Percentiles rank a stretch among this genome's conserved stretches.
Conservation (phyloP, 2,113 vertebrate genomes). For the Gasterosteus nipponicus region DNA sequence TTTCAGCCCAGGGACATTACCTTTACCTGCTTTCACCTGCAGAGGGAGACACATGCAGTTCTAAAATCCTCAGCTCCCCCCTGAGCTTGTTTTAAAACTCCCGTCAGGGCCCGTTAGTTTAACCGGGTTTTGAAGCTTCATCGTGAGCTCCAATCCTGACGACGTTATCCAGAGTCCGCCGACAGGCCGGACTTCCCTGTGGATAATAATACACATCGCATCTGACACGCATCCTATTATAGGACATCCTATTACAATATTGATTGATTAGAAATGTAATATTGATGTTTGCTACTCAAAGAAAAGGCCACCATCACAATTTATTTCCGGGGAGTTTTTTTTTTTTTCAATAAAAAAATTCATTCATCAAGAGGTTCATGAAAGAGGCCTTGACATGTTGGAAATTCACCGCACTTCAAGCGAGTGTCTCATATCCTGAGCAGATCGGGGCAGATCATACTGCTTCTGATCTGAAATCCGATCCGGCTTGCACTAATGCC, state of each 20-base stretch:
- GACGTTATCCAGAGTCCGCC: slow-evolving; percentile 35
- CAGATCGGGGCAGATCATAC: not conserved
- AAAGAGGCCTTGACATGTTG: not conserved
- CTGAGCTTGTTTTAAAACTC: slow-evolving; percentile 66
- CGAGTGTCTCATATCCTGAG: not conserved
- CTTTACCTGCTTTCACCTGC: slow-evolving; percentile 44
- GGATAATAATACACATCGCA: not conserved
- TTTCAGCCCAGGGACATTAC: not conserved
- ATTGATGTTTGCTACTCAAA: too few species aligned
- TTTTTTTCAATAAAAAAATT: not conserved
- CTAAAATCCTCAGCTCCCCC: not conserved
- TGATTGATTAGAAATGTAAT: not conserved
- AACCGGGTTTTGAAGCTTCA: slow-evolving; percentile 50
- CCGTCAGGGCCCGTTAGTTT: slow-evolving; percentile 64
- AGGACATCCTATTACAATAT: too few species aligned
- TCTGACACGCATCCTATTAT: slow-evolving; percentile 2
- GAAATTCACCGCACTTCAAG: not conserved
- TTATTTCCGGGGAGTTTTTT: not conserved
- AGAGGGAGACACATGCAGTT: slow-evolving; percentile 67
- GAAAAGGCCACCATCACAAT: not conserved
- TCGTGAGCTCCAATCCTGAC: slow-evolving; percentile 47
- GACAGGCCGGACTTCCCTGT: not conserved
- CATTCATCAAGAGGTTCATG: too few species aligned
- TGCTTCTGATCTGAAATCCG: slow-evolving; percentile 26
- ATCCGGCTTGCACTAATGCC: not conserved